A percentile compares a stretch with the other conserved stretches of the same genome.
Evolutionary conservation across 2,113 vertebrate species (phyloP).

Genomic region (Camelus dromedarius): DNA sequence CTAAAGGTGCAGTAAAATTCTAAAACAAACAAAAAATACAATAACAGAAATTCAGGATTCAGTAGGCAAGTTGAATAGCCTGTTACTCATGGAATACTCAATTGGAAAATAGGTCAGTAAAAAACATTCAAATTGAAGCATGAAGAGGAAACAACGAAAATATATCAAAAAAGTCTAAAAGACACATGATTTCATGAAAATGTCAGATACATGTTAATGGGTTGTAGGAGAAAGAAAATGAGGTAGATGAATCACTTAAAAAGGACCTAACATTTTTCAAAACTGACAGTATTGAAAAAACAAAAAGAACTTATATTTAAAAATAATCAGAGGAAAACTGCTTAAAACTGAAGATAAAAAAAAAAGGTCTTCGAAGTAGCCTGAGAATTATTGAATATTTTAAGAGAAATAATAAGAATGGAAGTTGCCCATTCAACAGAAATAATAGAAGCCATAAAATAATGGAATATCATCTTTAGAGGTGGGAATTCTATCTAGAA

Average conservation of each 20-base stretch:
- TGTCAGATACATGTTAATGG: not conserved
- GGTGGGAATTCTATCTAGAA: not conserved
- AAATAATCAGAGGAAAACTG: not conserved
- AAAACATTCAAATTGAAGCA: not conserved
- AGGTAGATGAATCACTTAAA: not conserved
- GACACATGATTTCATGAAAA: not conserved
- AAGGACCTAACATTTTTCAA: not conserved
- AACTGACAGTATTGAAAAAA: not conserved
- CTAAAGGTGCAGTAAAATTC: not conserved
- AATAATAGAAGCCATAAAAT: not conserved
- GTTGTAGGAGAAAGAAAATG: not conserved
- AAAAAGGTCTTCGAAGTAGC: not conserved
- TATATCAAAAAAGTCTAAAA: not conserved
- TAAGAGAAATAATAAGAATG: not conserved
- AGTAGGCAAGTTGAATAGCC: not conserved
- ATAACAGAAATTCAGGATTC: not conserved
- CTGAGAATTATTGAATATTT: not conserved
- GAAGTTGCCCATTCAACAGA: not conserved
- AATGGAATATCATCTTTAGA: not conserved
- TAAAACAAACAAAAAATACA: not conserved
- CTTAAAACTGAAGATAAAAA: not conserved
- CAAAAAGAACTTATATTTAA: not conserved
- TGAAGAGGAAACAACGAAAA: not conserved
- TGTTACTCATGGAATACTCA: not conserved
- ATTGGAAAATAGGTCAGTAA: not conserved